A percentile compares a stretch with the other conserved stretches of the same genome.
Evolutionary conservation across 2,113 vertebrate species (phyloP).

Genomic region (Mustela lutreola): DNA sequence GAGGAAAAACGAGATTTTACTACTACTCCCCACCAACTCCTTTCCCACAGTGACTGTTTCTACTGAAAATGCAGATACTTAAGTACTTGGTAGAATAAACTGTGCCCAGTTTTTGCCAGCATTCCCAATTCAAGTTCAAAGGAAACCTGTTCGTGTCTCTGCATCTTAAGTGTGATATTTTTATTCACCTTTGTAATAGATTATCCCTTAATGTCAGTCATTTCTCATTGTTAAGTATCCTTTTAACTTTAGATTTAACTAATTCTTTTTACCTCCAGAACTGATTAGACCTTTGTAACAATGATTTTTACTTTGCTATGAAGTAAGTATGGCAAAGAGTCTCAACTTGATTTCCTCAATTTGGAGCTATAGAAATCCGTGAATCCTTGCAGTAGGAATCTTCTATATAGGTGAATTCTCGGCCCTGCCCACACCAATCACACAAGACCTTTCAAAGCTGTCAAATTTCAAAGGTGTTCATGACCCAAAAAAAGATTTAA

Average conservation of each 20-base stretch:
- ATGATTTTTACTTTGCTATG: neutral
- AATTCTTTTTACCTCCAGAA: neutral
- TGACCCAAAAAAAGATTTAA: neutral
- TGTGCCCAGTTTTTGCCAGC: neutral
- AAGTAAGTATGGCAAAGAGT: neutral
- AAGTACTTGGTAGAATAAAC: slow-evolving; percentile 33
- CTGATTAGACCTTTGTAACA: neutral
- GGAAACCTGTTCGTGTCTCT: neutral
- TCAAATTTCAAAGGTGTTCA: slow-evolving; percentile 19
- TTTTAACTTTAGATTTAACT: slow-evolving; percentile 12
- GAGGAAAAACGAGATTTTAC: slow-evolving; percentile 74
- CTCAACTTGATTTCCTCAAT: neutral
- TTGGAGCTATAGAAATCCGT: neutral
- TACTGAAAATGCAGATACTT: neutral
- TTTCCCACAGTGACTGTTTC: neutral
- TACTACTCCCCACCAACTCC: neutral
- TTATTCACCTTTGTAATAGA: slow-evolving; percentile 7
- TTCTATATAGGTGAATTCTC: neutral
- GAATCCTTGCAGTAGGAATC: neutral
- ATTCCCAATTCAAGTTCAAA: slow-evolving; percentile 18
- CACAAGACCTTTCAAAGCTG: slow-evolving; percentile 19
- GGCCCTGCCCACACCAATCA: neutral
- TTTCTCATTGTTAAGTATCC: neutral
- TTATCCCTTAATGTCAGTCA: neutral
- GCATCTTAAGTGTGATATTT: slow-evolving; percentile 13